Evolutionary conservation across 1,140 invertebrate species (phyloP), one percentile per base, ranked within the genome.

Genomic region (Ladona fulva): DNA sequence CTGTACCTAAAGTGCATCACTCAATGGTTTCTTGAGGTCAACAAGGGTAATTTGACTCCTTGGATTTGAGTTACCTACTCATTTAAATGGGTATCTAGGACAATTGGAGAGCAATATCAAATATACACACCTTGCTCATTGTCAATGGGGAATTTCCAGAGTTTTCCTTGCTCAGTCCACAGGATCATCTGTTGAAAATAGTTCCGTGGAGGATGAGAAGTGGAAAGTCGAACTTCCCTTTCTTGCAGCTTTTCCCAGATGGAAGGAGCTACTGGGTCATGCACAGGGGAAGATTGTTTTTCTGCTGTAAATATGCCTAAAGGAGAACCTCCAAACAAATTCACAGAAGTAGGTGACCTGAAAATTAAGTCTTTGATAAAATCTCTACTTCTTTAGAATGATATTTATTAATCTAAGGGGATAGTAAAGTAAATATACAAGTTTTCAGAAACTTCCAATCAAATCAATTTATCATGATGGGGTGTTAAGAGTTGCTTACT

Each of bases 111-210:
- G n/a, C n/a, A n/a, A n/a, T n/a, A n/a, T n/a, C n/a, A n/a, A n/a
- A n/a, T n/a, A n/a, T n/a, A n/a, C n/a, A 80, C 86, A 95, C 95
- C 97, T 90, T 95, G 92, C 87, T 99, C 97, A 88, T 99, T 99
- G 85, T 99, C 88, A 78, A 99, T 97, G 14, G 98, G 98, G 85
- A 98, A 99, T 77, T 93, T 91, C 97, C 97, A 99, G 11, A 99
- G 81, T 87, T 97, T 98, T 74, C 95, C 95, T 84, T 97, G 90
- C 76, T 97, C 91, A 0, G 97, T 99, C 95, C 95, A 98, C 75
- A 91, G 82, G 77, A 96, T 95, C 90, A 97, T 93, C 87, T 99
- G 95, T 85, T 95, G 92, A 84, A 96, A 97, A 81, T 92, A 92
- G 88, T 99, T 99, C 8, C 86, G 84, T 0, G 97, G 96, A 10